Evolutionary conservation across 2,797 vertebrate species (phyloP), one percentile per base, ranked within the genome.

Genomic region (Neosalanx taihuensis): DNA sequence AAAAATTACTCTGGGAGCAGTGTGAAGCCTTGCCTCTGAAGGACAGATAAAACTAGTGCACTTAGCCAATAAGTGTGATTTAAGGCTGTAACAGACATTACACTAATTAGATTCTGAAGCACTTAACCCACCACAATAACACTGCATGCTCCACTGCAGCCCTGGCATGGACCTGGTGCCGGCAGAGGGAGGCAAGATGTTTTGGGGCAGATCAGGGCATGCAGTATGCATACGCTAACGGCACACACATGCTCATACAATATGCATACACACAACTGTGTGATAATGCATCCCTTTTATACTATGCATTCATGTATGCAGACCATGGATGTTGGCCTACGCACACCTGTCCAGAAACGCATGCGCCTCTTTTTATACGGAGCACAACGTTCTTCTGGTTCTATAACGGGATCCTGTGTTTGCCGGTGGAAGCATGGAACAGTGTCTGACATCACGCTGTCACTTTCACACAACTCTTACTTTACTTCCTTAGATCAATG

Each of bases 71-170:
- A 83, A 87, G 84, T 78, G 86, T 89, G 90, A 92, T 89, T 89
- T 89, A 91, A 84, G 70, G 85, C 83, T 77, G 75, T 83, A 77
- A 81, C 83, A 75, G 83, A 91, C 88, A 90, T 90, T 86, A 89
- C 80, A 86, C 83, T 88, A 91, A 92, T 92, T 91, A 84, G 85
- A 88, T 91, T 91, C 74, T 76, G 71, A 83, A 76, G 82, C 88
- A 90, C 84, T 91, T 87, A 83, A 85, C 82, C 86, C 76, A 72
- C 79, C 81, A 87, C 81, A 81, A 79, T 59, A 85, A 85, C 81
- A 58, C 79, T 76, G 82, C 81, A 82, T 60, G 84, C 82, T 79
- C 63, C 73, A 79, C 80, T 86, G 83, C 84, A 88, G 85, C 86
- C 79, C 84, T 83, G 85, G 75, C 79, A 78, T 58, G 72, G 65